phyloP scores from a whole-genome alignment of 1,140 invertebrate species.

The Drosophila setifemur region DNA sequence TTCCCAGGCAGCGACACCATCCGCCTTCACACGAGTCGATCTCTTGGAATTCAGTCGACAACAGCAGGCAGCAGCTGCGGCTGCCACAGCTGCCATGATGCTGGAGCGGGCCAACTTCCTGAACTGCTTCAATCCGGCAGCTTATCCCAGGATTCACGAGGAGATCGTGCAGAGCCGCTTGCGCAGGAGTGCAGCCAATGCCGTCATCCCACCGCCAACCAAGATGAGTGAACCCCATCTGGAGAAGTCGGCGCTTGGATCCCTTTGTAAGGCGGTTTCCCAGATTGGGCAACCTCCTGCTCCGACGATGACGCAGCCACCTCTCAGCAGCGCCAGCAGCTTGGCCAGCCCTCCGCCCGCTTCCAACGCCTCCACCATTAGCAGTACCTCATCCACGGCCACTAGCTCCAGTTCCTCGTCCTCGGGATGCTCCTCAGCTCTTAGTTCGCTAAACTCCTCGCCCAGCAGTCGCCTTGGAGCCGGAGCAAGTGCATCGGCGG shows the following conservation, averaged over 20 bases:
- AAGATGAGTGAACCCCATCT: constrained; percentile 35
- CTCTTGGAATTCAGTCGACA: constrained; percentile 77
- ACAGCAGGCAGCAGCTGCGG: constrained; percentile 74
- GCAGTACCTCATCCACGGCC: constrained; percentile 44
- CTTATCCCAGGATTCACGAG: constrained; percentile 81
- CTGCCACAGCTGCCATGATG: constrained; percentile 80
- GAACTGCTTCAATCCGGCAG: constrained; percentile 79
- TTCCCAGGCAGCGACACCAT: constrained; percentile 59
- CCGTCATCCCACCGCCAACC: constrained; percentile 40
- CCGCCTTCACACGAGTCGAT: constrained; percentile 77
- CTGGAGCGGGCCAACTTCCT: constrained; percentile 78
- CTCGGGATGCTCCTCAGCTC: constrained; percentile 68
- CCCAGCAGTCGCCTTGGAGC: constrained; percentile 58
- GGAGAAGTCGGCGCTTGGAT: constrained; percentile 83
- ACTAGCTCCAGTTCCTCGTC: constrained; percentile 53
- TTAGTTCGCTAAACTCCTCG: constrained; percentile 76
- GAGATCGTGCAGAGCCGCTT: constrained; percentile 78
- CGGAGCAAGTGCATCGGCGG: constrained; percentile 24
- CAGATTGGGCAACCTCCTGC: constrained; percentile 84
- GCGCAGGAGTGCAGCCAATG: constrained; percentile 43
- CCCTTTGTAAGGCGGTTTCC: constrained; percentile 85
- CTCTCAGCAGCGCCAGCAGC: constrained; percentile 50
- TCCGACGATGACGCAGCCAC: constrained; percentile 17
- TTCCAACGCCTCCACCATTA: constrained; percentile 71
- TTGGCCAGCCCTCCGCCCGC: constrained; percentile 70